These are phyloP conservation scores for Cheilosia soror DNA, from an alignment of 2,888 invertebrate genomes.

Conservation along the genomic window DNA sequence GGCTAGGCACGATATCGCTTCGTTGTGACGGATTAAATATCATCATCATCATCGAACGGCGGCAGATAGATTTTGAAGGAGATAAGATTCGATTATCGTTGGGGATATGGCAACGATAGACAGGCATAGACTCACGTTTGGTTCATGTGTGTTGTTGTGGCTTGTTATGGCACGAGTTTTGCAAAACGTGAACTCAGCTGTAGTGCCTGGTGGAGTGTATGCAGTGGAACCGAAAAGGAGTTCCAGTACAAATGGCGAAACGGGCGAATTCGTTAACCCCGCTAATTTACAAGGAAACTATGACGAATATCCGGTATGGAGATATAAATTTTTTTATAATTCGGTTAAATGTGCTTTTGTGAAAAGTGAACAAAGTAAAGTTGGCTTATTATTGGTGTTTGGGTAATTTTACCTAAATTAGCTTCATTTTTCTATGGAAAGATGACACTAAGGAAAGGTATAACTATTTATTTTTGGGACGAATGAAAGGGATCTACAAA, in stretches of 20 bases:
- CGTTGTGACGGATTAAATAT: background rate
- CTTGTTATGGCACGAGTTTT: constrained; percentile 31
- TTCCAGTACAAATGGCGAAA: constrained; percentile 32
- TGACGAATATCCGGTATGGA: constrained; percentile 63
- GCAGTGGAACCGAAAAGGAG: constrained; percentile 42
- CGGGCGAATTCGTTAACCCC: constrained; percentile 44
- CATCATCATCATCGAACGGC: constrained; percentile 6
- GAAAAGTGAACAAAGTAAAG: background rate
- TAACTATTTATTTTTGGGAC: too few species aligned
- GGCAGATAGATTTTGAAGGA: constrained; percentile 14
- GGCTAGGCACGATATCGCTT: background rate
- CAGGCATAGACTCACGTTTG: constrained; percentile 43
- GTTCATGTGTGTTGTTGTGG: constrained; percentile 54
- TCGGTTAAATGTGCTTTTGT: background rate
- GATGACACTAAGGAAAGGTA: too few species aligned
- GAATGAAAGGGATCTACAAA: too few species aligned
- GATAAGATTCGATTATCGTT: constrained; percentile 17
- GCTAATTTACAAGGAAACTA: constrained; percentile 47
- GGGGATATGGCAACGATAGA: constrained; percentile 50
- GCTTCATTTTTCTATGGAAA: too few species aligned
- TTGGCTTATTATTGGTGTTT: background rate
- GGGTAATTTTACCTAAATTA: too few species aligned
- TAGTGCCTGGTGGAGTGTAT: constrained; percentile 47
- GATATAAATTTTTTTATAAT: constrained; percentile 7
- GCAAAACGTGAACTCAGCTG: constrained; percentile 19